Base-by-base conservation (phyloP, 2,113 vertebrate genomes). In the Apteryx mantelli region DNA sequence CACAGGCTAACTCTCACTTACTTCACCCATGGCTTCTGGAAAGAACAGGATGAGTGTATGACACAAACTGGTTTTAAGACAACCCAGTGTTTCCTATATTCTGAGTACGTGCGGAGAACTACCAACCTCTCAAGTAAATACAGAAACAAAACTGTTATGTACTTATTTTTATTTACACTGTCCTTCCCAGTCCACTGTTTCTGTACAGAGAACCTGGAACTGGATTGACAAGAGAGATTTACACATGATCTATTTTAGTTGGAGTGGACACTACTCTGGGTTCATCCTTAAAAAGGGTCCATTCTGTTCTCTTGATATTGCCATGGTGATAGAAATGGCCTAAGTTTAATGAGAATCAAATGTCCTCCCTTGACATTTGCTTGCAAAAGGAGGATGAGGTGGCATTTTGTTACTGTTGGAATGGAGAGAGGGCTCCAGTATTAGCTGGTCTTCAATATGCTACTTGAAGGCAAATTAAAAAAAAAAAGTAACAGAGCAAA, bases 241-340 rank as follows among this genome's bases (percentile, higher is more conserved):
- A 85, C 91, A 42, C 40, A 56, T 79, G 44, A 79, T 53, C 44
- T 96, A 53, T 86, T 96, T 91, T 61, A 86, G 73, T 22, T 94
- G 91, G 81, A 94, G 91, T 61, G 73, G 65, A 93, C 80, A 78
- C 16, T 81, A 48, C 90, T 88, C 40, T 61, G 70, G 44, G 22
- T 91, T 91, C 80, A 71, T 88, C 73, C 38, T 94, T 58, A 83
- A 88, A 60, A 94, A 79, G 38, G n/a, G 56, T 32, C 55, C 42
- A 69, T 82, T 92, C 86, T 91, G 65, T 93, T 74, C 46, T 86
- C 61, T 73, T 79, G 56, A 52, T 69, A 86, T 92, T 93, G 83
- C 91, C 84, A 95, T 82, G 75, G 91, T 80, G 93, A 97, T 89
- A 95, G 84, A 91, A 94, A 82, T 82, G 66, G 46, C 53, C 77